phyloP scores from a whole-genome alignment of 1,140 invertebrate species.

The Pygmarrhopalites habei region DNA sequence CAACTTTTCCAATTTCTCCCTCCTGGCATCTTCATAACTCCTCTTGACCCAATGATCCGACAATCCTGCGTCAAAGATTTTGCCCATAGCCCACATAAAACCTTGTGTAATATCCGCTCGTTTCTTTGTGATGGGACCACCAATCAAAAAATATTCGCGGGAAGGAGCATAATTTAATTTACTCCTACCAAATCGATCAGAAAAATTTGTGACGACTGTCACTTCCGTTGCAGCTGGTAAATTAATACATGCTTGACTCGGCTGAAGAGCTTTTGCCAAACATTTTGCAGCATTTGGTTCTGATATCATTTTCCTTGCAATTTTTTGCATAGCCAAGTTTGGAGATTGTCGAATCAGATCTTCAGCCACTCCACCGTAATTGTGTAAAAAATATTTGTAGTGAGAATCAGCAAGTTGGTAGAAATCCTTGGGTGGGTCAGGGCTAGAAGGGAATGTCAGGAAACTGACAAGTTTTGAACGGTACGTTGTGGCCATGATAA shows the following conservation, averaged over 20 bases:
- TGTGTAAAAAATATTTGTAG: neutral
- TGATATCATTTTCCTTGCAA: neutral
- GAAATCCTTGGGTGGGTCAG: neutral
- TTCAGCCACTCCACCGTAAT: neutral
- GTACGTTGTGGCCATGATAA: neutral
- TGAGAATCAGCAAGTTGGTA: neutral
- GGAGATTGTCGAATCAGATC: neutral
- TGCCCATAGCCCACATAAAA: neutral
- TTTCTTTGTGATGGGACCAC: neutral
- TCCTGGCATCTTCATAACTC: neutral
- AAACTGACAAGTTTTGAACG: neutral
- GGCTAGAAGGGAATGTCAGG: neutral
- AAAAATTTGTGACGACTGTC: neutral
- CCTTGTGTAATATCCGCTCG: neutral
- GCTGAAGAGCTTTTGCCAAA: neutral
- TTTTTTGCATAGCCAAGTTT: neutral
- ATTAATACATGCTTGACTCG: neutral
- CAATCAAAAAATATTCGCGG: neutral
- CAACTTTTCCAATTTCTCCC: neutral
- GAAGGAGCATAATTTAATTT: neutral
- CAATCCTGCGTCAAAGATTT: neutral
- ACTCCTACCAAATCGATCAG: neutral
- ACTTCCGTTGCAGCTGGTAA: neutral
- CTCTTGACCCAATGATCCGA: neutral
- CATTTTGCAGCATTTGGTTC: neutral